A percentile compares a stretch with the other conserved stretches of the same genome.
Evolutionary conservation across 2,888 invertebrate species (phyloP).

Genomic region (Lasioglossum malachurum): DNA sequence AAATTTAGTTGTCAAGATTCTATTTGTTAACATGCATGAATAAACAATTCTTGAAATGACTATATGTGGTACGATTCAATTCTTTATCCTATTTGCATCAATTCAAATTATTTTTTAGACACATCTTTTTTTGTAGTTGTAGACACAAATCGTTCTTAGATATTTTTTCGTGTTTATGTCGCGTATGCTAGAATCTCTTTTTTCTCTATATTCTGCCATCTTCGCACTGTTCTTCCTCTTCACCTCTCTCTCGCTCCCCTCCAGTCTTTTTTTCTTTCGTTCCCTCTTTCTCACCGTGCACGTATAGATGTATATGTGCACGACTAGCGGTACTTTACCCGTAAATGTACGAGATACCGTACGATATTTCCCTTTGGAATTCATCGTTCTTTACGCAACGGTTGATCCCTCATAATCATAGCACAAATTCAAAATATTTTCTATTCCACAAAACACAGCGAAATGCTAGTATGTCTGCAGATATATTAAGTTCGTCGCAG

Average conservation of each 20-base stretch:
- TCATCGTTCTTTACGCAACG: slow-evolving; percentile 66
- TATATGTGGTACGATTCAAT: neutral
- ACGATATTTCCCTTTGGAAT: slow-evolving; percentile 74
- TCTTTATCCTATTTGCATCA: slow-evolving; percentile 9
- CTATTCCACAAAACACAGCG: slow-evolving; percentile 11
- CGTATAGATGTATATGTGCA: slow-evolving; percentile 66
- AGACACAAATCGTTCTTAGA: slow-evolving; percentile 30
- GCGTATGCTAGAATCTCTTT: slow-evolving; percentile 51
- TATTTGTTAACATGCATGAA: neutral
- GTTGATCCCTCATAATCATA: slow-evolving; percentile 57
- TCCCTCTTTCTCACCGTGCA: slow-evolving; percentile 50
- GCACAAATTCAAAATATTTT: slow-evolving; percentile 30
- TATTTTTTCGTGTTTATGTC: slow-evolving; percentile 22
- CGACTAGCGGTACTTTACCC: slow-evolving; percentile 83
- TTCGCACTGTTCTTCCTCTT: slow-evolving; percentile 65
- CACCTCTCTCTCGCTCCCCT: slow-evolving; percentile 53
- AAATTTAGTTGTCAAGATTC: neutral
- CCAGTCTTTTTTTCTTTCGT: slow-evolving; percentile 54
- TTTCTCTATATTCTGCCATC: slow-evolving; percentile 53
- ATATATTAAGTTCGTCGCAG: neutral
- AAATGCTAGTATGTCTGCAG: neutral
- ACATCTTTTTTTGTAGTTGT: neutral
- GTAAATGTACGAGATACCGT: slow-evolving; percentile 82
- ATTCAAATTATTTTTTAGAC: slow-evolving; percentile 13
- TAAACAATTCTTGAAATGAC: slow-evolving; percentile 11